Conservation (phyloP, 2,888 invertebrate species). For the Dicycla oo region DNA sequence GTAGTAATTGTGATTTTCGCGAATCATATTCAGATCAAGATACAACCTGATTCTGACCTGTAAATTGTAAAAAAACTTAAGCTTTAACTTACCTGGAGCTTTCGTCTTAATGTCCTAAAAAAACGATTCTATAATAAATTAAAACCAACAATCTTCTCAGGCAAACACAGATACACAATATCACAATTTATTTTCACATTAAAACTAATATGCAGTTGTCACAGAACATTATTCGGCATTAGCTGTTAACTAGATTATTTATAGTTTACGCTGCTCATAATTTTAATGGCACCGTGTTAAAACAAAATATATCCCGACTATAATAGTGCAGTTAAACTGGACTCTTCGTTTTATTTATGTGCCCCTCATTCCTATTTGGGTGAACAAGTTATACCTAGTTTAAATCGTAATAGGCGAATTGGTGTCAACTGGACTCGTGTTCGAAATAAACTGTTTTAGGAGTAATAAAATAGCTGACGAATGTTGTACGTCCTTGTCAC, state of each 20-base stretch:
- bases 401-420: conserved; percentile 24
- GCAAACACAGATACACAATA: conserved; percentile 20
- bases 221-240: conserved; percentile 57
- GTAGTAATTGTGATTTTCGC: too few species aligned
- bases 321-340: conserved; percentile 53
- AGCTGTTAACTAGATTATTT: conserved; percentile 61
- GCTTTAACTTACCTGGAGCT: too few species aligned
- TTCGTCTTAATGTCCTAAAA: too few species aligned
- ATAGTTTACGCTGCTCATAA: conserved; percentile 56
- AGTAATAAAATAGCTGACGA: not conserved
- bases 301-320: conserved; percentile 54
- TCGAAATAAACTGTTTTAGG: not conserved
- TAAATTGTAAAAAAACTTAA: too few species aligned
- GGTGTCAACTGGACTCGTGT: conserved; percentile 8
- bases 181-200: conserved; percentile 41
- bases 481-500: not conserved
- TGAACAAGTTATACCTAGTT: conserved; percentile 28
- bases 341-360: conserved; percentile 48
- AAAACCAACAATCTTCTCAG: not conserved
- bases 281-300: conserved; percentile 55
- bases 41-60: too few species aligned
- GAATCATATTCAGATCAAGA: too few species aligned
- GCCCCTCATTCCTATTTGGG: conserved; percentile 44
- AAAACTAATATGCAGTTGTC: conserved; percentile 57
- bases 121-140: not conserved